A percentile compares a stretch with the other conserved stretches of the same genome.
Conservation (phyloP, 2,113 vertebrate species). For the Sardina pilchardus region DNA sequence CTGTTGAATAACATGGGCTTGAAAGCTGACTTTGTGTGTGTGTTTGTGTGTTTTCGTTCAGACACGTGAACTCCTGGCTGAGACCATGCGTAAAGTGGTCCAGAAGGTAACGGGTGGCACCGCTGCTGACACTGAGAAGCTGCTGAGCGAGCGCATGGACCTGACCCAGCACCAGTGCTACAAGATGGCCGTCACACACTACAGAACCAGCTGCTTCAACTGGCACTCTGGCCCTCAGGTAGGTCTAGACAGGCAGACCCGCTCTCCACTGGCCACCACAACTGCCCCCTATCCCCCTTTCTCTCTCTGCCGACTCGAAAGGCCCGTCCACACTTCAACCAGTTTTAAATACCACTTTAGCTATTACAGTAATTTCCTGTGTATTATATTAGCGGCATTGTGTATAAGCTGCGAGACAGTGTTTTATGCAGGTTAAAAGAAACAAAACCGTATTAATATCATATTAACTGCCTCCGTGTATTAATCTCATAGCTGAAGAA, state of each 20-base stretch:
- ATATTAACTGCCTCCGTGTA: too few relatives aligned
- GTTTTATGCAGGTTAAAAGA: too few relatives aligned
- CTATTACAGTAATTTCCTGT: too few relatives aligned
- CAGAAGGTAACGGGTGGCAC: constrained; percentile 65
- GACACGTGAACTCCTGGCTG: constrained; percentile 73
- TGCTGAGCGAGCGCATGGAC: constrained; percentile 67
- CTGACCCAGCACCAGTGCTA: constrained; percentile 82
- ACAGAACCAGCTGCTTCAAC: constrained; percentile 88
- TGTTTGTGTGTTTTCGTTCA: constrained; percentile 43
- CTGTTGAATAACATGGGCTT: neutral
- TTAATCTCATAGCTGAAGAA: too few relatives aligned
- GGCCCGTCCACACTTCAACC: too few relatives aligned
- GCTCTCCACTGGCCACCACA: neutral
- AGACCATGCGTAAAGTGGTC: constrained; percentile 75
- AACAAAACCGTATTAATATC: too few relatives aligned
- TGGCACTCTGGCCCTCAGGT: constrained; percentile 75
- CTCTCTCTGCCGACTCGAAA: too few relatives aligned
- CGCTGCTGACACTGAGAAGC: constrained; percentile 36
- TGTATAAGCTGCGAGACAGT: too few relatives aligned
- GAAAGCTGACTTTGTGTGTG: constrained; percentile 8
- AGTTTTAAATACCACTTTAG: too few relatives aligned
- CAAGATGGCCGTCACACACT: constrained; percentile 70
- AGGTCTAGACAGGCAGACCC: neutral
- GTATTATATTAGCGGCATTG: too few relatives aligned
- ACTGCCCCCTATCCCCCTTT: too few relatives aligned